Base-by-base conservation (phyloP, 2,888 invertebrate genomes). In the Hirudinaria manillensis region DNA sequence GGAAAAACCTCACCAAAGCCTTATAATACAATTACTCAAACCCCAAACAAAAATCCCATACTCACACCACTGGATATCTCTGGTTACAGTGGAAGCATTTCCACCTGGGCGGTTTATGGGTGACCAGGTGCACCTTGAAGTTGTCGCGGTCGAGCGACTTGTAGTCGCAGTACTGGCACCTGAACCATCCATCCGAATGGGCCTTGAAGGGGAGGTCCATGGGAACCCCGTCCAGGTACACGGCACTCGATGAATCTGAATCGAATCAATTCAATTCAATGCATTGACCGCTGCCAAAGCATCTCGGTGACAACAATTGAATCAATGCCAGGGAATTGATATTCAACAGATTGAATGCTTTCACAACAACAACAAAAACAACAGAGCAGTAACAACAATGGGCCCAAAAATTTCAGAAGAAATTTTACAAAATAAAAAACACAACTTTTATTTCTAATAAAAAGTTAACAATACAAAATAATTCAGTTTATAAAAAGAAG, bases 31-130 rank as follows among this genome's bases (percentile, higher is more conserved):
- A 65, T 65, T 65, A 19, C 13, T 6, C 27, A 27, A 65, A 19
- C 24, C 27, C 45, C 3, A 7, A 45, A 45, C 10, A 61, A 61
- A 61, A 61, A 61, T 29, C 29, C 61, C 13, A 7, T 1, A 76
- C 79, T 77, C 38, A 79, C 79, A 76, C 73, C 51, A 78, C 74
- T 24, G 73, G 77, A 67, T 77, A 77, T 55, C 76, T 78, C 70
- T 74, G 68, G 21, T 72, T 61, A 45, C 79, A 79, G 76, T 78
- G 76, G 66, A 51, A 76, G 73, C 79, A 79, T 76, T 79, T 75
- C 79, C 79, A 79, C 45, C 77, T 74, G 10, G 77, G 76, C 3
- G 77, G 79, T 56, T 68, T 66, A 56, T 79, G 79, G 4, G 70
- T 73, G 45, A 77, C 76, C 13, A 77, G 55, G 66, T 79, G 79